Evolutionary conservation across 1,140 invertebrate genomes (phyloP), one percentile per base, ranked within the genome.

Genomic region (Pseudomyrmex concolor): DNA sequence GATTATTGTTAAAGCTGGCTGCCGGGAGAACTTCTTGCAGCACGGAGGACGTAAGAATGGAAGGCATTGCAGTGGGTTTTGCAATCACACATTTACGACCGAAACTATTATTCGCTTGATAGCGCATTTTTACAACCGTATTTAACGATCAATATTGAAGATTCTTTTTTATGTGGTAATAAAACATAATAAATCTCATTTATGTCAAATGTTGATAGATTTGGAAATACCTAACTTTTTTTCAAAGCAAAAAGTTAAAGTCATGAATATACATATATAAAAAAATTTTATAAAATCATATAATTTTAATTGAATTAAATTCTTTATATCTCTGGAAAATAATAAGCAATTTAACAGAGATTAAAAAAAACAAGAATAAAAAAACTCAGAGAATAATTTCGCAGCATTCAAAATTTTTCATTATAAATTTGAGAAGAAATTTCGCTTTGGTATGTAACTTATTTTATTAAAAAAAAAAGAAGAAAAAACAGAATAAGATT

Each of bases 401-500:
- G 34, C 34, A 7, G 5, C 5, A 7, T 7, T 34, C 34, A 7
- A 34, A 34, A 34, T 19, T 34, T 3, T 12, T 7, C 12, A 0
- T 54, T 15, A 1, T 9, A 10, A 60, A 59, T 70, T 70, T 59
- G 48, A 25, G 34, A 13, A 45, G 34, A 19, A 25, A 45, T 9
- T 57, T 25, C 3, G 10, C 64, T 67, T 55, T 55, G 66, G 43
- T 45, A 45, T 59, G 5, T 7, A 34, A 34, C 0, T 34, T 34
- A 7, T 34, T 59, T 50, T 34, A 19, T 80, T 71, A 50, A 25
- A 71, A 45, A 19, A 70, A 45, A 48, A n/a, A 22, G 50, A 45
- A 15, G 50, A 45, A n/a, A 15, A 80, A 48, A 12, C n/a, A 34
- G 5, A 34, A 34, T 34, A 34, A 77, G 62, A 67, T 67, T 64